These are phyloP conservation scores for Phrynocephalus forsythii DNA, from an alignment of 2,797 vertebrate species.

Conservation along the genomic window DNA sequence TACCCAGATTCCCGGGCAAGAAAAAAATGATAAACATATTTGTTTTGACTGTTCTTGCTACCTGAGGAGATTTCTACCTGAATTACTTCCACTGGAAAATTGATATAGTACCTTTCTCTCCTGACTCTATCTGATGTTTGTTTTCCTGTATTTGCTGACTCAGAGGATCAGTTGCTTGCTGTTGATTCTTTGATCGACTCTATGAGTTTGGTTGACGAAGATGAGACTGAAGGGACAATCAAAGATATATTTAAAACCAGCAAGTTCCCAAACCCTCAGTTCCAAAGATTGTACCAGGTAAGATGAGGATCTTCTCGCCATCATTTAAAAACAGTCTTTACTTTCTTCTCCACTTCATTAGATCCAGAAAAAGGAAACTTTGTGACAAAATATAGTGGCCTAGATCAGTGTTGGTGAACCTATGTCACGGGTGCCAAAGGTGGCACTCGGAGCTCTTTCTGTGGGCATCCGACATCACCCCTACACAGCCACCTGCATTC, in stretches of 20 bases:
- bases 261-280: slow-evolving; percentile 91
- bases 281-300: slow-evolving; percentile 97
- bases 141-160: slow-evolving; percentile 48
- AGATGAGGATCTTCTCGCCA: slow-evolving; percentile 33
- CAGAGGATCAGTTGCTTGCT: slow-evolving; percentile 88
- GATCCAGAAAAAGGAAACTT: neutral
- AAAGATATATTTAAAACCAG: slow-evolving; percentile 88
- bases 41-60: too few relatives aligned
- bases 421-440: too few relatives aligned
- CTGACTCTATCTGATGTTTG: slow-evolving; percentile 47
- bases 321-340: neutral
- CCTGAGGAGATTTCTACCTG: too few relatives aligned
- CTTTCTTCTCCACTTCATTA: slow-evolving; percentile 15
- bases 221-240: slow-evolving; percentile 78
- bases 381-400: neutral
- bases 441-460: too few relatives aligned
- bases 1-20: too few relatives aligned
- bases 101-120: neutral
- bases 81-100: neutral
- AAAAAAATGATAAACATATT: too few relatives aligned
- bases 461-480: too few relatives aligned
- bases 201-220: slow-evolving; percentile 89
- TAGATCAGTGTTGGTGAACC: too few relatives aligned
- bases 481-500: too few relatives aligned
- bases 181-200: slow-evolving; percentile 92